Evolutionary conservation across 2,888 invertebrate genomes (phyloP).

Genomic region (Ennomos fuscantarius): DNA sequence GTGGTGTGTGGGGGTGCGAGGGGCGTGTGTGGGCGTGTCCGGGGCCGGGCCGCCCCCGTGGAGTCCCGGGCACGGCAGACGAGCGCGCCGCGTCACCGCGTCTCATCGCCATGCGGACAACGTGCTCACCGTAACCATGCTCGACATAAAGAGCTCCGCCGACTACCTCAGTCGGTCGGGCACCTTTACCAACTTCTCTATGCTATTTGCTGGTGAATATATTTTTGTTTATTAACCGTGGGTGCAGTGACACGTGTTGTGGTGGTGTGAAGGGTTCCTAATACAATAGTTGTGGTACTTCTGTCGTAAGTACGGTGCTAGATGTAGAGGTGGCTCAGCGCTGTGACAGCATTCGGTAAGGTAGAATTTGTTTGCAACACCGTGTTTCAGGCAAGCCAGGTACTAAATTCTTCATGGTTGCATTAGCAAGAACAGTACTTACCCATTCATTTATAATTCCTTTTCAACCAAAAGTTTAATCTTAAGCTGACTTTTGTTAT

Average conservation of each 20-base stretch:
- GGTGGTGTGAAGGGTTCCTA: constrained; percentile 32
- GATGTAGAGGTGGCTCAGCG: constrained; percentile 4
- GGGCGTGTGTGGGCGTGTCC: constrained; percentile 63
- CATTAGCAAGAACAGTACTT: neutral
- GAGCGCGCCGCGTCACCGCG: constrained; percentile 41
- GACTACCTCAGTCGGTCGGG: constrained; percentile 96
- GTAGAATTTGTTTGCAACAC: constrained; percentile 2
- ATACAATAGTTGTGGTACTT: constrained; percentile 35
- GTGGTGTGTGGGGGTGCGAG: constrained; percentile 58
- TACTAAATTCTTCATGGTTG: too few species aligned
- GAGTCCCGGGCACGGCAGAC: constrained; percentile 35
- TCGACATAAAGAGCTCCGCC: constrained; percentile 96
- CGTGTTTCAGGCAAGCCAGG: too few species aligned
- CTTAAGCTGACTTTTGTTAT: too few species aligned
- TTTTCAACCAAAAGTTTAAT: too few species aligned
- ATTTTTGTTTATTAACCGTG: constrained; percentile 50
- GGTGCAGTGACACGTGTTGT: constrained; percentile 29
- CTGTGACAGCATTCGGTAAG: constrained; percentile 20
- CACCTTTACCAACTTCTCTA: constrained; percentile 97
- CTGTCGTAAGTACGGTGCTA: constrained; percentile 48
- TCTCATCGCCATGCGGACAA: constrained; percentile 56
- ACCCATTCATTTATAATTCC: too few species aligned
- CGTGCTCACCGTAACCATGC: constrained; percentile 85
- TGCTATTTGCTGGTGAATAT: constrained; percentile 96
- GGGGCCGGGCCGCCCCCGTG: constrained; percentile 50